phyloP scores from a whole-genome alignment of 2,113 vertebrate species.

The Petrocephalus microphthalmus region DNA sequence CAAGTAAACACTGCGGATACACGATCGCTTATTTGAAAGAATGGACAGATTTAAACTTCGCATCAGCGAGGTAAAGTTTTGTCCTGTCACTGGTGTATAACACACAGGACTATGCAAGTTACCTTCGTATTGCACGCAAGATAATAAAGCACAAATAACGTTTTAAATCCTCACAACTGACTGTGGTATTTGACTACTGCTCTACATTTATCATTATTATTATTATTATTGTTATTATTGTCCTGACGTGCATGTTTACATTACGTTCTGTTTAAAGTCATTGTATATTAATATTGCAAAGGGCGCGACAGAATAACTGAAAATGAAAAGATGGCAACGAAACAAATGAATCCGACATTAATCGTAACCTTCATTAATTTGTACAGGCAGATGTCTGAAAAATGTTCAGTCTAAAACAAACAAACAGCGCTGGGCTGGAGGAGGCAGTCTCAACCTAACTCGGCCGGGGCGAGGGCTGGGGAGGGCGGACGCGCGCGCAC shows the following conservation, averaged over 20 bases:
- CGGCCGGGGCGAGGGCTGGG: background rate
- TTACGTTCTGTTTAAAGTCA: conserved; percentile 10
- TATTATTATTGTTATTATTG: background rate
- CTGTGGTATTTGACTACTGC: background rate
- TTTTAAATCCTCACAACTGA: background rate
- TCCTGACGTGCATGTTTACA: background rate
- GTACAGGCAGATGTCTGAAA: background rate
- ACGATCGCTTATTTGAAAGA: background rate
- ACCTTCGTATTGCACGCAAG: background rate
- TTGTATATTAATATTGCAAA: background rate
- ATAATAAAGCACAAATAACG: background rate
- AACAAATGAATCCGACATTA: background rate
- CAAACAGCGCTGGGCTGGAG: conserved; percentile 4
- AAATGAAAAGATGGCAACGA: background rate
- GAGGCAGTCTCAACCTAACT: conserved; percentile 18
- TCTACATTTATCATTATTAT: background rate
- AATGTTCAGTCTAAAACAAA: conserved; percentile 4
- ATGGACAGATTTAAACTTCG: background rate
- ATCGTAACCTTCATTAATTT: background rate
- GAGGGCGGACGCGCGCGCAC: background rate
- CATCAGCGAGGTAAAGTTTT: background rate
- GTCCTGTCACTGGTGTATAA: background rate
- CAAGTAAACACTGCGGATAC: background rate
- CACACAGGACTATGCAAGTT: background rate
- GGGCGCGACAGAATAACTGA: background rate